A percentile compares a stretch with the other conserved stretches of the same genome.
Conservation (phyloP, 2,113 vertebrate genomes). For the Rostratula benghalensis region DNA sequence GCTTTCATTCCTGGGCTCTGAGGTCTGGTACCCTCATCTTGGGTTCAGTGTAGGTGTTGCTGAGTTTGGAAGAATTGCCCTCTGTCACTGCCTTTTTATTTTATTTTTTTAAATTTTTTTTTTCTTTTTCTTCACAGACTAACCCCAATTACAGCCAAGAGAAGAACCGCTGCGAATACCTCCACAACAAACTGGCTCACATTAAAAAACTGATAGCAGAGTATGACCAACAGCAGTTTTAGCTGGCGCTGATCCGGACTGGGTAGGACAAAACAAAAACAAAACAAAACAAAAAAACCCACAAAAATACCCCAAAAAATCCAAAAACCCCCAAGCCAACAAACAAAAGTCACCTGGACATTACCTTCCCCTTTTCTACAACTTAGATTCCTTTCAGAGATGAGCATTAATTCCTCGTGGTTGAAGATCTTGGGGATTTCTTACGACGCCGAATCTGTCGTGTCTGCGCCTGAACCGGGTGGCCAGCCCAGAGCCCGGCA, state of each 20-base stretch:
- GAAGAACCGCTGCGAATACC: constrained; percentile 98
- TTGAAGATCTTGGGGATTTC: constrained; percentile 32
- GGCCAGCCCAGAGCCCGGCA: neutral
- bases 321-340: neutral
- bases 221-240: constrained; percentile 93
- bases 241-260: constrained; percentile 74
- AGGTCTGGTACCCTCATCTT: accelerated
- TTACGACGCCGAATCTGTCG: neutral
- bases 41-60: neutral
- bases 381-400: constrained; percentile 13
- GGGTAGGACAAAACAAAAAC: neutral
- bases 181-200: constrained; percentile 98
- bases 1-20: neutral
- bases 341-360: neutral
- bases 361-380: constrained; percentile 43
- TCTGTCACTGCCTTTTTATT: neutral
- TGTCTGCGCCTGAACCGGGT: neutral
- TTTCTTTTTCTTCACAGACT: constrained; percentile 78
- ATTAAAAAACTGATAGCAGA: constrained; percentile 97
- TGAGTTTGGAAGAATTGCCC: neutral
- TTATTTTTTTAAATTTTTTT: constrained; percentile 3
- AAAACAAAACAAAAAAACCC: neutral
- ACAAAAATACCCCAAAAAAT: neutral
- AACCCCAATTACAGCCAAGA: constrained; percentile 97
- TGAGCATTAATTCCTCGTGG: neutral